phyloP scores from a whole-genome alignment of 2,113 vertebrate species.

The Anarrhichthys ocellatus region DNA sequence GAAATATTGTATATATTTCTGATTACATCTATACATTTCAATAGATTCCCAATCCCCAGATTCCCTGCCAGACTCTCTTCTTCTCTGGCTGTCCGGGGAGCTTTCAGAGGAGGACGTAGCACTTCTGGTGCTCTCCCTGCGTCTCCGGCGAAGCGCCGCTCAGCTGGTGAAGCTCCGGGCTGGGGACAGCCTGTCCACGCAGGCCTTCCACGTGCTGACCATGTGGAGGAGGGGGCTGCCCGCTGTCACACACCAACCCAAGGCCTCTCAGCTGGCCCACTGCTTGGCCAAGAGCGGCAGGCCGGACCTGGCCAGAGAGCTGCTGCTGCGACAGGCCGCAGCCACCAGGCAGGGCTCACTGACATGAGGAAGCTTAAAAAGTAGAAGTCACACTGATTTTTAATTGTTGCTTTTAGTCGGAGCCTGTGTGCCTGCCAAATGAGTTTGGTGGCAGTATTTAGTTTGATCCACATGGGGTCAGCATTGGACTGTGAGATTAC shows the following conservation, averaged over 20 bases:
- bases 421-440: background rate
- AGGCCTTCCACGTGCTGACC: conserved; percentile 87
- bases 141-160: conserved; percentile 81
- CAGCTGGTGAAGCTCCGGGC: conserved; percentile 87
- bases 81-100: conserved; percentile 77
- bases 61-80: conserved; percentile 75
- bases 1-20: background rate
- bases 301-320: conserved; percentile 84
- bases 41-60: conserved; percentile 43
- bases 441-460: background rate
- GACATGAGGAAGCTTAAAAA: background rate
- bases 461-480: conserved; percentile 63
- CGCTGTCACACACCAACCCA: conserved; percentile 72
- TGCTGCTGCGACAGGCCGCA: conserved; percentile 65
- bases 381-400: background rate
- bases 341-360: background rate
- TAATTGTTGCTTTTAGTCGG: background rate
- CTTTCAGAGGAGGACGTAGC: conserved; percentile 76
- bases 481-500: conserved; percentile 34
- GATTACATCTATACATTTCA: background rate
- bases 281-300: conserved; percentile 86
- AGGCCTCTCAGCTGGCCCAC: conserved; percentile 82
- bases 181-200: conserved; percentile 80
- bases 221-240: conserved; percentile 89
- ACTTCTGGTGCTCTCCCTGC: conserved; percentile 76